Percentiles rank a stretch among this genome's conserved stretches.
Evolutionary conservation across 1,140 invertebrate genomes (phyloP).

Genomic region (Saccostrea glomerata): DNA sequence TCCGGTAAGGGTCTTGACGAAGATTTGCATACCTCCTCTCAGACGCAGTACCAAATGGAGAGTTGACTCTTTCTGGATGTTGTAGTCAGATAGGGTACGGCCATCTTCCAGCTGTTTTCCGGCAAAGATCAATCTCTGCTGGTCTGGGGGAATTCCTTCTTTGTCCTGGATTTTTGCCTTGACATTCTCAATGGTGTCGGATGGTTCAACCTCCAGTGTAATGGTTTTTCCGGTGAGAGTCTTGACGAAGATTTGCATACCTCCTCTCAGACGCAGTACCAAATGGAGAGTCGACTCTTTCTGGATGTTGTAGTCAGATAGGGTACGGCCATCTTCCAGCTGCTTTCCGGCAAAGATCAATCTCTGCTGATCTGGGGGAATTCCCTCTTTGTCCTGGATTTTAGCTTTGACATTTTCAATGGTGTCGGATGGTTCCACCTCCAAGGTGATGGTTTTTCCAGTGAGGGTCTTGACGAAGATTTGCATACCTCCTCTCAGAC

Average conservation of each 20-base stretch:
- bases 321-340: conserved; percentile 92
- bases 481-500: conserved; percentile 79
- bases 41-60: conserved; percentile 69
- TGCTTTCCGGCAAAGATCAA: conserved; percentile 87
- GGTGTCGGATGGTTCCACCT: conserved; percentile 94
- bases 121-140: conserved; percentile 79
- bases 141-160: conserved; percentile 73
- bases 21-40: conserved; percentile 90
- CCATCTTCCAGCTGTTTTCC: conserved; percentile 96
- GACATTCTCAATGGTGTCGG: conserved; percentile 96
- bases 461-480: conserved; percentile 82
- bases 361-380: conserved; percentile 74
- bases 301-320: conserved; percentile 95
- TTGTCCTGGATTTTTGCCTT: conserved; percentile 92
- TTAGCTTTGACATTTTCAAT: conserved; percentile 97
- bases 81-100: conserved; percentile 92
- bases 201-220: conserved; percentile 93
- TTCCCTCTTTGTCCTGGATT: conserved; percentile 84
- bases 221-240: conserved; percentile 82
- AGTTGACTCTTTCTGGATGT: conserved; percentile 94
- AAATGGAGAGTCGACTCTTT: conserved; percentile 94
- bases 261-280: conserved; percentile 77
- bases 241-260: conserved; percentile 82
- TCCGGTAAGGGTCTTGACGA: conserved; percentile 94
- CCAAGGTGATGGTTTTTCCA: conserved; percentile 85